Percentiles rank a stretch among this genome's conserved stretches.
Evolutionary conservation across 1,140 invertebrate genomes (phyloP).

Genomic region (Drosophila guanche): DNA sequence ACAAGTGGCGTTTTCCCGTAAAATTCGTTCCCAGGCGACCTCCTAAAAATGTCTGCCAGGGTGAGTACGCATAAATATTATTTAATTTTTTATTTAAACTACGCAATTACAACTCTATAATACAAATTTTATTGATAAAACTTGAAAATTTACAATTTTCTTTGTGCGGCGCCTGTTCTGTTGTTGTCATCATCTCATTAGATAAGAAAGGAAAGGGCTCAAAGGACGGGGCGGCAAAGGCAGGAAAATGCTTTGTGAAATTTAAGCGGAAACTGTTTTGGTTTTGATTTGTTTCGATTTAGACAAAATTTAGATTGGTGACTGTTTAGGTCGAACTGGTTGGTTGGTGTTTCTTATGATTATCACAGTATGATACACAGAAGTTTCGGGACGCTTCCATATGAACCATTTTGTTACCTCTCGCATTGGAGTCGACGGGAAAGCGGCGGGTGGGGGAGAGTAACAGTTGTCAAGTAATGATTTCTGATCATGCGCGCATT

Average conservation of each 20-base stretch:
- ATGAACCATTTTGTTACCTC: constrained; percentile 58
- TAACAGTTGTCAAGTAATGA: constrained; percentile 25
- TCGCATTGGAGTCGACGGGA: constrained; percentile 21
- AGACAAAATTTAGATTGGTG: constrained; percentile 33
- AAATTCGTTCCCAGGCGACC: background rate
- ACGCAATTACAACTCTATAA: constrained; percentile 79
- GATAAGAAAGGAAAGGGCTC: background rate
- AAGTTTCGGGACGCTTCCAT: constrained; percentile 58
- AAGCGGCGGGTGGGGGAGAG: constrained; percentile 7
- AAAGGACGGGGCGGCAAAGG: constrained; percentile 1
- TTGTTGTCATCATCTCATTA: background rate
- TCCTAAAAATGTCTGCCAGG: background rate
- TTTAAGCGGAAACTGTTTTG: constrained; percentile 25
- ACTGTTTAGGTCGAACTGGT: constrained; percentile 26
- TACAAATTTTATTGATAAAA: constrained; percentile 74
- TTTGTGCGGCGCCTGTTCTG: constrained; percentile 21
- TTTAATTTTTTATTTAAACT: constrained; percentile 72
- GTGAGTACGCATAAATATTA: background rate
- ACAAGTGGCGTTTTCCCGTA: background rate
- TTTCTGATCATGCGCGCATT: constrained; percentile 34
- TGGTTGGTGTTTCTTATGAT: constrained; percentile 66
- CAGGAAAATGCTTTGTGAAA: constrained; percentile 4
- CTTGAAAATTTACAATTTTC: constrained; percentile 69
- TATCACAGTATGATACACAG: constrained; percentile 81
- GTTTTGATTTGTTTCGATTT: constrained; percentile 9